Evolutionary conservation across 2,888 invertebrate genomes (phyloP).

Genomic region (Gastracanthus pulcherrimus): DNA sequence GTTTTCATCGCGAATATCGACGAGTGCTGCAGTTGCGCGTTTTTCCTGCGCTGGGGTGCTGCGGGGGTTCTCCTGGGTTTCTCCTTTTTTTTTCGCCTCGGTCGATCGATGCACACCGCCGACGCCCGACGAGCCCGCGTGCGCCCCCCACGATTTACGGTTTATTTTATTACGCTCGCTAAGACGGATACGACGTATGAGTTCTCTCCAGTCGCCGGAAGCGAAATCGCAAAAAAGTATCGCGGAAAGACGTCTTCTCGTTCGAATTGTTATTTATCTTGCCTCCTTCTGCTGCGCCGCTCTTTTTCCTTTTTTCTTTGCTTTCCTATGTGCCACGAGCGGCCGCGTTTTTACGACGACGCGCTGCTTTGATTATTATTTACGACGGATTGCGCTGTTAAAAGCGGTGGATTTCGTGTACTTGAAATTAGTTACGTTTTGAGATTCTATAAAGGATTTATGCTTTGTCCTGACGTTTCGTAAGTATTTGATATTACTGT

Average conservation of each 20-base stretch:
- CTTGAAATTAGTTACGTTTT: not conserved
- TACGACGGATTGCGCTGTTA: not conserved
- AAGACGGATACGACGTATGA: slow-evolving; percentile 50
- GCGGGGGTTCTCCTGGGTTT: not conserved
- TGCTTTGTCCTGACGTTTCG: too few relatives aligned
- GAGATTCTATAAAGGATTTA: too few relatives aligned
- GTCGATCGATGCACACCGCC: slow-evolving; percentile 32
- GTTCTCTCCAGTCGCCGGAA: slow-evolving; percentile 22
- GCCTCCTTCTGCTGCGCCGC: not conserved
- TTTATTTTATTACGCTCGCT: slow-evolving; percentile 51
- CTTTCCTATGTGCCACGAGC: too few relatives aligned
- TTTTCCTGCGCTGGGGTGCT: too few relatives aligned
- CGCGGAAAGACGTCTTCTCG: slow-evolving; percentile 24
- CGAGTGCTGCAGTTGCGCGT: not conserved
- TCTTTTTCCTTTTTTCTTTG: not conserved
- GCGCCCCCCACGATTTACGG: slow-evolving; percentile 50
- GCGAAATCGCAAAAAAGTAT: slow-evolving; percentile 16
- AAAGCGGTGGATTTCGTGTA: slow-evolving; percentile 15
- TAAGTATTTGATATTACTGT: too few relatives aligned
- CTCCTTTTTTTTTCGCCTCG: not conserved
- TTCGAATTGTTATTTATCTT: slow-evolving; percentile 38
- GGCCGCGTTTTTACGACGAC: not conserved
- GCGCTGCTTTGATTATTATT: slow-evolving; percentile 32
- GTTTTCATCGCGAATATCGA: slow-evolving; percentile 45
- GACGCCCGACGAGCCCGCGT: too few relatives aligned